Percentiles rank a stretch among this genome's conserved stretches.
These are phyloP conservation scores for Mesochorus sp. DNA, from an alignment of 2,888 invertebrate genomes.

Conservation along the genomic window DNA sequence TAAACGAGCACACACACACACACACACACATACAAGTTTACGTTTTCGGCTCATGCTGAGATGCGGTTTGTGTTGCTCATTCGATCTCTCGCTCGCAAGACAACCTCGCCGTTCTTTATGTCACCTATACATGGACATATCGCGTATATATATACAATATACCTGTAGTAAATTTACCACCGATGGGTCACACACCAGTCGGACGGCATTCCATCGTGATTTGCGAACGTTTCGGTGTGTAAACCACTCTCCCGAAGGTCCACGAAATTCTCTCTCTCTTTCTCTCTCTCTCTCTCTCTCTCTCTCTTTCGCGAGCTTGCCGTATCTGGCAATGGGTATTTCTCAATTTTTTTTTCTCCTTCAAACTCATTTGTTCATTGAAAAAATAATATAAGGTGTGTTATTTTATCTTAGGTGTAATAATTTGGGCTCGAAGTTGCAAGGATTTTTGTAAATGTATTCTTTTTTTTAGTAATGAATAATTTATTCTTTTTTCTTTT, in stretches of 20 bases:
- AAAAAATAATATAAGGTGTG: too few relatives aligned
- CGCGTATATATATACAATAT: constrained; percentile 66
- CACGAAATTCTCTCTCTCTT: constrained; percentile 28
- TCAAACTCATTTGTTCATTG: too few relatives aligned
- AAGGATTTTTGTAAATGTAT: too few relatives aligned
- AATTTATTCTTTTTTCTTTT: too few relatives aligned
- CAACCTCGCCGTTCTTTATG: constrained; percentile 71
- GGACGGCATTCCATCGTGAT: constrained; percentile 79
- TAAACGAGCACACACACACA: constrained; percentile 64
- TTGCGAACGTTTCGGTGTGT: constrained; percentile 78
- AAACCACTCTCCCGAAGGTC: constrained; percentile 66
- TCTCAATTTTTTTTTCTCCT: too few relatives aligned
- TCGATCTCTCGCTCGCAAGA: constrained; percentile 15
- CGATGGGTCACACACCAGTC: constrained; percentile 72
- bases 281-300: neutral
- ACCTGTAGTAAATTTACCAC: constrained; percentile 13
- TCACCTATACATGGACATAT: too few relatives aligned
- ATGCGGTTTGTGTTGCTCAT: constrained; percentile 63
- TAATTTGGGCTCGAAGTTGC: too few relatives aligned
- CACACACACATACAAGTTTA: neutral
- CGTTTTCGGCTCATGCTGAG: neutral
- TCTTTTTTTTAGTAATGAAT: too few relatives aligned
- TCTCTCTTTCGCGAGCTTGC: too few relatives aligned
- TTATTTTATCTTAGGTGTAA: too few relatives aligned
- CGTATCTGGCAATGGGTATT: too few relatives aligned